phyloP scores from a whole-genome alignment of 2,113 vertebrate genomes.

The Prolemur simus region DNA sequence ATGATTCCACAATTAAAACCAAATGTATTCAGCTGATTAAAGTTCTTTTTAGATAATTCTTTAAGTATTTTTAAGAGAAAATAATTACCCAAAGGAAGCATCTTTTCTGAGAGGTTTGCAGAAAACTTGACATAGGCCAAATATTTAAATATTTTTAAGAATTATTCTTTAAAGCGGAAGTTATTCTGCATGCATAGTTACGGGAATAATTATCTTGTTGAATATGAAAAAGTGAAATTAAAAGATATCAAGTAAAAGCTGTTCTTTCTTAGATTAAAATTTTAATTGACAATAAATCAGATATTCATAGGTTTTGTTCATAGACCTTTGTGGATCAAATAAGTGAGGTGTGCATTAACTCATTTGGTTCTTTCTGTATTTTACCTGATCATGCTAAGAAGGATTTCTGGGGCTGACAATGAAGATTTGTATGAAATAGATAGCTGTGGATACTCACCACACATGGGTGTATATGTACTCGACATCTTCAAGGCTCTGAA shows the following conservation, averaged over 20 bases:
- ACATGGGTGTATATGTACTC: background rate
- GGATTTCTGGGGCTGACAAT: background rate
- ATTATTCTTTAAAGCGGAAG: background rate
- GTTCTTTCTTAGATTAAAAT: background rate
- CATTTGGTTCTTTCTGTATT: background rate
- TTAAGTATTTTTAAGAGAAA: background rate
- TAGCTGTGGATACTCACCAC: background rate
- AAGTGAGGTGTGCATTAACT: background rate
- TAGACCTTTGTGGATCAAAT: background rate
- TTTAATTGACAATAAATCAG: background rate
- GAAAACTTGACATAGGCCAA: background rate
- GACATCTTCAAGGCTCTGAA: background rate
- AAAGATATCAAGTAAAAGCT: background rate
- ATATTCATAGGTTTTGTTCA: background rate
- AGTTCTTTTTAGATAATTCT: background rate
- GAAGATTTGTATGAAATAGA: background rate
- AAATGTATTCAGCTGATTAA: background rate
- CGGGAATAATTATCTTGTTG: background rate
- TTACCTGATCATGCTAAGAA: background rate
- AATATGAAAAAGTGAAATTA: conserved; percentile 14
- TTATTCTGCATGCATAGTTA: background rate
- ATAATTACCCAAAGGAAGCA: background rate
- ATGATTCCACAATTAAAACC: background rate
- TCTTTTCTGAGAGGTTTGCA: background rate
- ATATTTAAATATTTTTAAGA: background rate